Base-by-base conservation (phyloP, 2,113 vertebrate species). In the Myrmecobius fasciatus region DNA sequence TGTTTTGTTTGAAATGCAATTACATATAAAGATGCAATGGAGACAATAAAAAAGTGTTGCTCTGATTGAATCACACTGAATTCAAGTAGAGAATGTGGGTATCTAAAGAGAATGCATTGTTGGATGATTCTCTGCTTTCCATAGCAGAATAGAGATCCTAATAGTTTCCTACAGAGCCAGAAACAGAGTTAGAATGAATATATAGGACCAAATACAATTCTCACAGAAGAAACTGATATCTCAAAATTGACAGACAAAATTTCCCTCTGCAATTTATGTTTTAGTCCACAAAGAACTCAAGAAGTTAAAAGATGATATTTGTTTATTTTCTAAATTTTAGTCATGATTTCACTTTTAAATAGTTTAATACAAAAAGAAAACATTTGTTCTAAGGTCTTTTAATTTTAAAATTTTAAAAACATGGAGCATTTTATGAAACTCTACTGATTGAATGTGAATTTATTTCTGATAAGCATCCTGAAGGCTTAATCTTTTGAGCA, bases 71-170 rank as follows among this genome's bases (percentile, higher is more conserved):
- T 83, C 14, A 88, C 53, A 31, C 5, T 0, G 17, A 43, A 52
- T 47, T 91, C 31, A 67, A 24, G 52, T 7, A 36, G 12, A 48
- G 0, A 3, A 2, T 9, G 3, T 31, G 26, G 83, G 47, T 22
- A 14, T 0, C 6, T 3, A 1, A 25, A n/a, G 17, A 52, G 46
- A 0, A 4, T 4, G 1, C 3, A 36, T 48, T n/a, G 4, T 28
- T 0, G 48, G 14, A 54, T 4, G 24, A 25, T 53, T 8, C 43
- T 43, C 22, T 49, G 2, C 6, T 53, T 22, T 67, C 0, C 8
- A 49, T 31, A 56, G 47, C 36, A 24, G 3, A 36, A 1, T n/a
- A 3, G 46, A 8, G 3, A 11, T 26, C 2, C 7, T 6, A 3
- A 8, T 2, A 26, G 2, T 52, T n/a, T 4, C 48, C 36, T 4